These are phyloP conservation scores for Tragelaphus imberbis DNA, from an alignment of 2,113 vertebrate species.

Conservation along the genomic window DNA sequence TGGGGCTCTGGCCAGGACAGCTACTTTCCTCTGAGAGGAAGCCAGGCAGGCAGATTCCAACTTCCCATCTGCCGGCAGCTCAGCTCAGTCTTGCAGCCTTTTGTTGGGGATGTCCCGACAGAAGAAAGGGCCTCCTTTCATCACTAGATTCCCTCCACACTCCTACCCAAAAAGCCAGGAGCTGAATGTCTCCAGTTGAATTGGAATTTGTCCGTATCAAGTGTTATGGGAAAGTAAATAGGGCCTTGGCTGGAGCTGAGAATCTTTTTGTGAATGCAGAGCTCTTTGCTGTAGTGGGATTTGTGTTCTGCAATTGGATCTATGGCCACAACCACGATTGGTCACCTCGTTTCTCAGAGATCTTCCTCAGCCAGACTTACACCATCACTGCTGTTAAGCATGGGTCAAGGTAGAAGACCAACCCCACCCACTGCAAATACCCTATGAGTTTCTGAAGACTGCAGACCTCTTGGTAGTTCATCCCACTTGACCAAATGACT, in stretches of 20 bases:
- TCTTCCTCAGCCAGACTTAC: not conserved
- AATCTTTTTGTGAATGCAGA: conserved; percentile 48
- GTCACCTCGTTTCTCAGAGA: not conserved
- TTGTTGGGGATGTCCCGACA: not conserved
- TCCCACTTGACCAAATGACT: not conserved
- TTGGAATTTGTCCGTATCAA: conserved; percentile 57
- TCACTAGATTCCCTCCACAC: not conserved
- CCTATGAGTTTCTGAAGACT: not conserved
- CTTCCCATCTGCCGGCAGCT: not conserved
- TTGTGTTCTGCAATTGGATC: conserved; percentile 37
- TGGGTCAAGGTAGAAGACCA: not conserved
- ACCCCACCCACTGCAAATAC: not conserved
- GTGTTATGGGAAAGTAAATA: conserved; percentile 52
- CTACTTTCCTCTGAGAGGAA: conserved; percentile 6
- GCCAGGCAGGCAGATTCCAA: not conserved
- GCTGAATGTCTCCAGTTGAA: conserved; percentile 29
- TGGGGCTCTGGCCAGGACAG: not conserved
- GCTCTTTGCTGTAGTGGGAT: not conserved
- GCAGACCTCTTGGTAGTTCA: not conserved
- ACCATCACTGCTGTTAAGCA: not conserved
- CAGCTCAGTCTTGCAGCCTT: not conserved
- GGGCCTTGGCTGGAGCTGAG: conserved; percentile 6
- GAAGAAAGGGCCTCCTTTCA: conserved; percentile 50
- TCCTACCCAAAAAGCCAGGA: not conserved
- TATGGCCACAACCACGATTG: not conserved